Conservation (phyloP, 1,140 invertebrate genomes). For the Drosophila nikananu region DNA sequence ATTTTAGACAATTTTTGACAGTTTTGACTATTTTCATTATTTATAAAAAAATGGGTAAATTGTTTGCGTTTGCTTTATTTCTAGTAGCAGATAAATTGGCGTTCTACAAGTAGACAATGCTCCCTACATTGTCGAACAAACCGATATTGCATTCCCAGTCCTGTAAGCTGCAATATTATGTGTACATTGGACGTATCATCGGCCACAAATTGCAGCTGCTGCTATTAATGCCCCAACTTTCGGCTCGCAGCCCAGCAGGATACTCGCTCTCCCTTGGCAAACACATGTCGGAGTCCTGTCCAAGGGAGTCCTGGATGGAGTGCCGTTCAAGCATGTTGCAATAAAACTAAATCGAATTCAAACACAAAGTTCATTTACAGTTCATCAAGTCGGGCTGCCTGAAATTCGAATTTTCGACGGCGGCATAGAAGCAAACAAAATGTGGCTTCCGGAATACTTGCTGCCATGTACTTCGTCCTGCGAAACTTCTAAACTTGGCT, state of each 20-base stretch:
- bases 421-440: conserved; percentile 46
- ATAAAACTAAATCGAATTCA: conserved; percentile 79
- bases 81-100: background rate
- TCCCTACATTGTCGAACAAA: background rate
- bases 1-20: too few species aligned
- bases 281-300: conserved; percentile 22
- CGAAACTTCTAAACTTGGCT: conserved; percentile 51
- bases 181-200: conserved; percentile 22
- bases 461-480: conserved; percentile 8
- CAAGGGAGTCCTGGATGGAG: conserved; percentile 31
- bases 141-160: conserved; percentile 33
- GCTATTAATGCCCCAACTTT: conserved; percentile 39
- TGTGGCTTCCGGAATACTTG: conserved; percentile 30
- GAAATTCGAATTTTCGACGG: conserved; percentile 12
- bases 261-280: background rate
- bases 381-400: conserved; percentile 64
- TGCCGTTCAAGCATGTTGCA: conserved; percentile 57
- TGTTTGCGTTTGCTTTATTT: too few species aligned
- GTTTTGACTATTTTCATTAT: too few species aligned
- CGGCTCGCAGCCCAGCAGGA: background rate
- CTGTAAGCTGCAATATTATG: conserved; percentile 22
- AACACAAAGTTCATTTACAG: conserved; percentile 79
- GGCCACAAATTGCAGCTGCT: conserved; percentile 43
- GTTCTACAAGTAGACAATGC: background rate
- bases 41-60: too few species aligned